phyloP scores from a whole-genome alignment of 2,888 invertebrate genomes.

The Hemicrepidius hirtus region DNA sequence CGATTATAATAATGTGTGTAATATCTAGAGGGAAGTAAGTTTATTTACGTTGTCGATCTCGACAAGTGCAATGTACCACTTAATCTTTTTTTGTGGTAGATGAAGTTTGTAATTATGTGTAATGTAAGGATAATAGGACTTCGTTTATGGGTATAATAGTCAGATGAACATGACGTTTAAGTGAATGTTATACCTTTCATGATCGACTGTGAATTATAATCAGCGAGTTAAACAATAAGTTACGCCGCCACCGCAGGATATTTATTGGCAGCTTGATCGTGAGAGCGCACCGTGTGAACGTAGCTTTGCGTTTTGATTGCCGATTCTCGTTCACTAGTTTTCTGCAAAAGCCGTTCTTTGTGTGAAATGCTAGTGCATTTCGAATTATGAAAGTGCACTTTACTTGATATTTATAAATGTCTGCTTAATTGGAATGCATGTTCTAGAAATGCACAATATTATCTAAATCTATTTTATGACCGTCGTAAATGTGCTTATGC shows the following conservation, averaged over 20 bases:
- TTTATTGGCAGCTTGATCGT: conserved; percentile 43
- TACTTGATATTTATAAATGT: conserved; percentile 54
- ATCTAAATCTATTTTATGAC: conserved; percentile 35
- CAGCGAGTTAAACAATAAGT: conserved; percentile 37
- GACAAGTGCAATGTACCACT: background rate
- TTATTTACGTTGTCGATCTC: too few relatives aligned
- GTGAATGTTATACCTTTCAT: conserved; percentile 31
- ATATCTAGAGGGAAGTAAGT: too few relatives aligned
- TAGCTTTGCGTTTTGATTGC: conserved; percentile 32
- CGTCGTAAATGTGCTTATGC: conserved; percentile 18
- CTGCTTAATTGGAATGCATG: conserved; percentile 50
- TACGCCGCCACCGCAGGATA: conserved; percentile 42
- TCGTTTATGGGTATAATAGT: conserved; percentile 23
- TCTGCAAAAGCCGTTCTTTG: conserved; percentile 38
- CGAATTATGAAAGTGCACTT: conserved; percentile 55
- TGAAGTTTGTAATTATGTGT: background rate
- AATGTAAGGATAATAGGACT: background rate
- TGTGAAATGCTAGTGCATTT: conserved; percentile 31
- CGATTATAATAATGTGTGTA: too few relatives aligned
- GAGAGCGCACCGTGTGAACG: conserved; percentile 43
- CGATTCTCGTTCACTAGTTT: conserved; percentile 31
- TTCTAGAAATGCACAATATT: conserved; percentile 48
- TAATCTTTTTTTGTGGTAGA: background rate
- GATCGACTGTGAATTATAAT: conserved; percentile 42
- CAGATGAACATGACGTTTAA: conserved; percentile 33